Conservation (phyloP, 2,888 invertebrate genomes). For the Clivina fossor region DNA sequence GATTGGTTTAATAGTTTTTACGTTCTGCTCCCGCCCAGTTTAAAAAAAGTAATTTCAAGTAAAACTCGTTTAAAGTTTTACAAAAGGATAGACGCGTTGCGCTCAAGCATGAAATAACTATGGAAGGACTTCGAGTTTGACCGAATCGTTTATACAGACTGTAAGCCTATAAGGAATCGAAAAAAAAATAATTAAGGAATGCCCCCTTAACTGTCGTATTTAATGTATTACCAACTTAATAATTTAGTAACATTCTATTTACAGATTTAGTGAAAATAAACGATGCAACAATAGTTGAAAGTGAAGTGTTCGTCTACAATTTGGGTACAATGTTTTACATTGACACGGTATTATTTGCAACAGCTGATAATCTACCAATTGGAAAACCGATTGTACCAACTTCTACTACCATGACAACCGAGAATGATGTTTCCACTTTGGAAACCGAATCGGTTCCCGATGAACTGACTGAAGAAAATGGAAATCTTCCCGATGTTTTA, state of each 20-base stretch:
- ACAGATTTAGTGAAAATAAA: slow-evolving; percentile 58
- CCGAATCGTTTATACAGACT: too few species aligned
- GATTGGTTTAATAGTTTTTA: too few species aligned
- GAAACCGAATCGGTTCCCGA: slow-evolving; percentile 50
- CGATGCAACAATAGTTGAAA: slow-evolving; percentile 61
- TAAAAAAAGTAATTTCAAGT: too few species aligned
- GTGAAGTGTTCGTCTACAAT: slow-evolving; percentile 66
- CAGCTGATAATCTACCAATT: slow-evolving; percentile 41
- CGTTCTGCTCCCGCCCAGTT: too few species aligned
- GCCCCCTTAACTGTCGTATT: too few species aligned
- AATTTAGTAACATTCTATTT: slow-evolving; percentile 38
- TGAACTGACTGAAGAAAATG: slow-evolving; percentile 48
- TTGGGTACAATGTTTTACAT: slow-evolving; percentile 66
- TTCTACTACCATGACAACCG: slow-evolving; percentile 37
- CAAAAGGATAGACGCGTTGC: too few species aligned
- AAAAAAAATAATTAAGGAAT: too few species aligned
- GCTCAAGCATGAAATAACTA: too few species aligned
- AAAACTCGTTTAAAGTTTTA: too few species aligned
- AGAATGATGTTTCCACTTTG: slow-evolving; percentile 32
- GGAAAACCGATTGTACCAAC: too few species aligned
- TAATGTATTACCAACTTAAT: background rate
- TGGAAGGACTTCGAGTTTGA: too few species aligned
- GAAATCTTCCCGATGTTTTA: slow-evolving; percentile 50
- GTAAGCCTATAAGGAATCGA: too few species aligned
- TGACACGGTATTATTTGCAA: slow-evolving; percentile 59